These are phyloP conservation scores for Hycleus cichorii DNA, from an alignment of 1,140 invertebrate species.

Conservation along the genomic window DNA sequence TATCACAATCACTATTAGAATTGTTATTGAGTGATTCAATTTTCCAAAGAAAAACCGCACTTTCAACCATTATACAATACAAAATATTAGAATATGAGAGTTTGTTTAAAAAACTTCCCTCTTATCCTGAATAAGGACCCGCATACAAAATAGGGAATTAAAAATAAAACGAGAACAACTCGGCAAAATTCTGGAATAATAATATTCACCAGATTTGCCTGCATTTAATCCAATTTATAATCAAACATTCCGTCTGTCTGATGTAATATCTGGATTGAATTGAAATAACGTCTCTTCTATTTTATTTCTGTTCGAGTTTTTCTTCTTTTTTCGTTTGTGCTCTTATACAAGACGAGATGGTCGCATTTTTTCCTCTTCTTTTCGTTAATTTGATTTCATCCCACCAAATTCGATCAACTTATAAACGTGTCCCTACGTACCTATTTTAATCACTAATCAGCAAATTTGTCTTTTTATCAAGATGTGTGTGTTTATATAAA, in stretches of 20 bases:
- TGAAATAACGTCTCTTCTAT: slow-evolving; percentile 5
- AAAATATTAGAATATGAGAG: too few species aligned
- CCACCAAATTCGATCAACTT: slow-evolving; percentile 8
- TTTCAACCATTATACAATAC: too few species aligned
- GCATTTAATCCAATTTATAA: slow-evolving; percentile 25
- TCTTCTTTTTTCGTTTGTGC: too few species aligned
- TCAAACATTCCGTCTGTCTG: slow-evolving; percentile 21
- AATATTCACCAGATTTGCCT: slow-evolving; percentile 20
- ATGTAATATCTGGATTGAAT: slow-evolving; percentile 19
- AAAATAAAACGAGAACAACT: slow-evolving; percentile 9
- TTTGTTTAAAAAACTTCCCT: not conserved
- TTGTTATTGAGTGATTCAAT: too few species aligned
- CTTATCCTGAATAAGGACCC: not conserved
- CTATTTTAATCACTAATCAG: not conserved
- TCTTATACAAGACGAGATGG: too few species aligned
- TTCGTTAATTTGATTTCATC: slow-evolving; percentile 7
- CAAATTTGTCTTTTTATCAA: not conserved
- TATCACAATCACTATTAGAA: too few species aligned
- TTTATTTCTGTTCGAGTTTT: too few species aligned
- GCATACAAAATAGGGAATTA: slow-evolving; percentile 20
- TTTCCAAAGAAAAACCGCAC: too few species aligned
- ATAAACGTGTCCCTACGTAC: not conserved
- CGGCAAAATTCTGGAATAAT: slow-evolving; percentile 12
- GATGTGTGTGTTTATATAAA: too few species aligned
- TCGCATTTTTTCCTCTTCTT: not conserved